These are phyloP conservation scores for Notolepis coatsorum DNA, from an alignment of 2,797 vertebrate species.

Conservation along the genomic window DNA sequence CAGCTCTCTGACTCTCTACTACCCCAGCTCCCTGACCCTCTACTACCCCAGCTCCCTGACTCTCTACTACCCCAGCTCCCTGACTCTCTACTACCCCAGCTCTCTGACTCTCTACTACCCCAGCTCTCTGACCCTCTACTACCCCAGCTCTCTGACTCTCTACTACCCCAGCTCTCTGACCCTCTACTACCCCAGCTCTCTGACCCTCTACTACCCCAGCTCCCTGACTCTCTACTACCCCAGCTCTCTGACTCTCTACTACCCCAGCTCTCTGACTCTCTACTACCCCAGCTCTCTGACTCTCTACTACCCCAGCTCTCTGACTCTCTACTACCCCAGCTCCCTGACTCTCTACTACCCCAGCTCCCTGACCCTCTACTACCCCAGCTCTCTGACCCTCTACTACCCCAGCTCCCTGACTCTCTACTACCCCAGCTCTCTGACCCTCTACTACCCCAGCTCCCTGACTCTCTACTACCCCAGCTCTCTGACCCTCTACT, in stretches of 20 bases:
- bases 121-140: neutral
- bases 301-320: neutral
- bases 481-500: neutral
- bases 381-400: neutral
- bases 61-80: neutral
- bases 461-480: neutral
- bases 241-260: neutral
- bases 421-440: neutral
- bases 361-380: neutral
- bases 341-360: neutral
- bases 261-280: neutral
- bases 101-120: neutral
- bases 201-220: neutral
- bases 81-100: too few relatives aligned
- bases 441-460: neutral
- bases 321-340: neutral
- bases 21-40: neutral
- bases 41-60: neutral
- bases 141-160: neutral
- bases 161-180: neutral
- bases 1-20: neutral
- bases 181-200: too few relatives aligned
- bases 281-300: neutral
- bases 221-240: neutral
- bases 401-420: neutral